Evolutionary conservation across 2,797 vertebrate species (phyloP), one percentile per base, ranked within the genome.

Genomic region (Propithecus perrieri): DNA sequence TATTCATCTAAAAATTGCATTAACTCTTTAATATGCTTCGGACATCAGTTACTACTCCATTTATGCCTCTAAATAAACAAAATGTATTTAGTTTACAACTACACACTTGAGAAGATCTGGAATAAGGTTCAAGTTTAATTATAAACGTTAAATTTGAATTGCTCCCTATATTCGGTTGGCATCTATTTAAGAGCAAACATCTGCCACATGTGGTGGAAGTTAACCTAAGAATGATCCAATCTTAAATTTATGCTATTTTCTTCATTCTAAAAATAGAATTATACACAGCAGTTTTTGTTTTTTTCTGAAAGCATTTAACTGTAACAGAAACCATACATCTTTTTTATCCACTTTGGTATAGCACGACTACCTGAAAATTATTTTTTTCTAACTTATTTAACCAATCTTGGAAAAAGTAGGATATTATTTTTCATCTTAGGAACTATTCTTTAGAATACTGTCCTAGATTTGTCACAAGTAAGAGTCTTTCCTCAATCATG

Each of bases 121-220:
- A 97, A 93, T 94, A 76, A 97, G 76, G 76, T 92, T 97, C 76
- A 92, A 84, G 86, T 97, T 91, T 97, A 96, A 97, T 96, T 96
- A 48, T 94, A 92, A 97, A 74, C 89, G 84, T 92, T 96, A 92
- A 89, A 94, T 96, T 97, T 96, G 91, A 96, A 91, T 96, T 96
- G 81, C 71, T 97, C 79, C 53, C 91, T 95, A 9, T 97, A 89
- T 94, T 96, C 61, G 92, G 59, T 84, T 98, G 96, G 93, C 96
- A 96, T 97, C 94, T 96, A 55, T 97, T 97, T 96, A 97, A 97
- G 90, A 96, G 65, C 91, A 97, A 97, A 97, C 97, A 97, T 97
- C 89, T 98, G 96, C 80, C 80, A 94, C 95, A 97, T 95, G 83
- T 97, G 95, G 94, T 97, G 75, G 76, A 95, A 81, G 94, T 98